A percentile compares a stretch with the other conserved stretches of the same genome.
Conservation (phyloP, 2,113 vertebrate genomes). For the Cyanoliseus patagonus region DNA sequence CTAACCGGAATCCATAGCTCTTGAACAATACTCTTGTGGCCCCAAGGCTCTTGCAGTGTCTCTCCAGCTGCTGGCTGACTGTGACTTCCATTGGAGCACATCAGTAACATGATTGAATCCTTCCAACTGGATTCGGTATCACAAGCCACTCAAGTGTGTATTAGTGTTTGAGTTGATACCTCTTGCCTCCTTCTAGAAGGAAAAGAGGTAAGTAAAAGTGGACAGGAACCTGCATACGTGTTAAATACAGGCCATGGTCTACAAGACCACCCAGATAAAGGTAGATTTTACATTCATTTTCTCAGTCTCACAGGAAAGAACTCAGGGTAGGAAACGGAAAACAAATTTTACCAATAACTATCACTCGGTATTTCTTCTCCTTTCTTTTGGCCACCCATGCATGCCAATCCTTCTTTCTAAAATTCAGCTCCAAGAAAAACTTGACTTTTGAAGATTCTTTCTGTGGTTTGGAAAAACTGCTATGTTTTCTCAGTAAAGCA, state of each 20-base stretch:
- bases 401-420: neutral
- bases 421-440: conserved; percentile 22
- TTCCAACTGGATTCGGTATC: neutral
- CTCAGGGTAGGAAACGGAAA: neutral
- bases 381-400: neutral
- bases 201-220: neutral
- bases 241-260: neutral
- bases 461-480: neutral
- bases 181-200: neutral
- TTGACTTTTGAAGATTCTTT: neutral
- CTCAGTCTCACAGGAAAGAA: neutral
- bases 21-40: neutral
- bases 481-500: neutral
- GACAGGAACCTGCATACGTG: neutral
- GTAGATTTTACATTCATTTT: neutral
- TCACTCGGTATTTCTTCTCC: neutral
- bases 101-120: neutral
- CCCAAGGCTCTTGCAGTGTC: neutral
- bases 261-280: neutral
- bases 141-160: neutral
- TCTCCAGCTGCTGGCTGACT: neutral
- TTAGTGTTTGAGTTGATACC: neutral
- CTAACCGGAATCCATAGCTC: neutral
- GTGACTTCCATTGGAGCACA: neutral
- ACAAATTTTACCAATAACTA: neutral